Evolutionary conservation across 2,113 vertebrate genomes (phyloP).

Genomic region (Atherinomorus stipes): DNA sequence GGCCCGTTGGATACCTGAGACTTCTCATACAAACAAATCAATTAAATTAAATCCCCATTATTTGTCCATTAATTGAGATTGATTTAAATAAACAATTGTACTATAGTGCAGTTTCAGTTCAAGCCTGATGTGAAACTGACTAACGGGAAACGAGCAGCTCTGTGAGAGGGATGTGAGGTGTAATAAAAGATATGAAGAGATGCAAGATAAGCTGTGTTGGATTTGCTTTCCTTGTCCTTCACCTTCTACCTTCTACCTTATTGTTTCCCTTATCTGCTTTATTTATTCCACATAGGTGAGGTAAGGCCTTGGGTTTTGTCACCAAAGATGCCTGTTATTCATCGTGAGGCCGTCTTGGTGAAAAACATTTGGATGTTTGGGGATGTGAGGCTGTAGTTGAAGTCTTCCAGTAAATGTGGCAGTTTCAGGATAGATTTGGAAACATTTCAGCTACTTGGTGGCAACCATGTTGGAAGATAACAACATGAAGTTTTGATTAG

Average conservation of each 20-base stretch:
- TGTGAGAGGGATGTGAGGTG: neutral
- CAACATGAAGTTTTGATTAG: too few species aligned
- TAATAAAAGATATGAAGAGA: neutral
- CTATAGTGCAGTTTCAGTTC: neutral
- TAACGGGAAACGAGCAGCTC: neutral
- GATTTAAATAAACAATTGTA: neutral
- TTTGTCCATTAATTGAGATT: neutral
- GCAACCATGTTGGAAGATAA: too few species aligned
- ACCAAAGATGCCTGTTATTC: constrained; percentile 1
- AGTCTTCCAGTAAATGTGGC: too few species aligned
- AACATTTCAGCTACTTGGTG: too few species aligned
- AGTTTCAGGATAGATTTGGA: too few species aligned
- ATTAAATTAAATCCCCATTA: neutral
- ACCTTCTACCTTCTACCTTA: neutral
- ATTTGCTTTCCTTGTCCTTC: neutral
- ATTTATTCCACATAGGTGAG: too few species aligned
- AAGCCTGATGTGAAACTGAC: neutral
- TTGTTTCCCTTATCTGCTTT: neutral
- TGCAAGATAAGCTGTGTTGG: neutral
- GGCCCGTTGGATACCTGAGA: too few species aligned
- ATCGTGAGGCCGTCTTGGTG: neutral
- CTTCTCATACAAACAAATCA: neutral
- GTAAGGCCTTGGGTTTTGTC: too few species aligned
- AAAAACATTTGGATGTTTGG: too few species aligned
- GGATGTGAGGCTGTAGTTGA: too few species aligned